Conservation (phyloP, 2,888 invertebrate genomes). For the Sinhomidia bicolor region DNA sequence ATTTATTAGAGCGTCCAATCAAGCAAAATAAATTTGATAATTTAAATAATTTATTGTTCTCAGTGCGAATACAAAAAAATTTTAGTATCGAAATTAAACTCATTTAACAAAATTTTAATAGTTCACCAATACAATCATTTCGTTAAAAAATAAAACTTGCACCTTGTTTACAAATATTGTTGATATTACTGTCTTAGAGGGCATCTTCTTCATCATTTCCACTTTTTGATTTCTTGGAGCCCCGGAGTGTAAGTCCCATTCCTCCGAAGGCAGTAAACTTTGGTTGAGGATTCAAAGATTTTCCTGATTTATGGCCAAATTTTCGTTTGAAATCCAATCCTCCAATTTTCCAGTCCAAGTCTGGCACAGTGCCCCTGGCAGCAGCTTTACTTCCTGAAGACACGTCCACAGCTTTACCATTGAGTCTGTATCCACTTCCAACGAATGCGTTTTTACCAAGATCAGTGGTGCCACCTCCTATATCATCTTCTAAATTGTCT, state of each 20-base stretch:
- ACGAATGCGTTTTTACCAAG: neutral
- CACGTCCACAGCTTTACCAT: conserved; percentile 21
- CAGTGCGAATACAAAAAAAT: too few species aligned
- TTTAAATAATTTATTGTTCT: too few species aligned
- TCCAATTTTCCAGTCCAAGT: conserved; percentile 53
- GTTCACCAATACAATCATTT: too few species aligned
- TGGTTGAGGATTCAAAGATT: neutral
- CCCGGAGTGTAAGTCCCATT: conserved; percentile 27
- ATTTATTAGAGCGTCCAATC: too few species aligned
- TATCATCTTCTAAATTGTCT: conserved; percentile 83
- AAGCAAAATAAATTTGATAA: too few species aligned
- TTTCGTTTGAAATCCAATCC: conserved; percentile 19
- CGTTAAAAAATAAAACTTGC: too few species aligned
- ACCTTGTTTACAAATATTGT: too few species aligned
- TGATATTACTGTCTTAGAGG: too few species aligned
- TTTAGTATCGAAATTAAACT: too few species aligned
- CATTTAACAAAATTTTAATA: too few species aligned
- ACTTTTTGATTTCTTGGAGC: neutral
- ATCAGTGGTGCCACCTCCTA: neutral
- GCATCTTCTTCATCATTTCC: too few species aligned
- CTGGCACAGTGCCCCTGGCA: neutral
- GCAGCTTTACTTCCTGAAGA: neutral
- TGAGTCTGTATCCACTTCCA: neutral
- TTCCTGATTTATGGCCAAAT: neutral
- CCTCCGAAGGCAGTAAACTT: conserved; percentile 49